Conservation (phyloP, 2,888 invertebrate species). For the Drosophila mayaguana region DNA sequence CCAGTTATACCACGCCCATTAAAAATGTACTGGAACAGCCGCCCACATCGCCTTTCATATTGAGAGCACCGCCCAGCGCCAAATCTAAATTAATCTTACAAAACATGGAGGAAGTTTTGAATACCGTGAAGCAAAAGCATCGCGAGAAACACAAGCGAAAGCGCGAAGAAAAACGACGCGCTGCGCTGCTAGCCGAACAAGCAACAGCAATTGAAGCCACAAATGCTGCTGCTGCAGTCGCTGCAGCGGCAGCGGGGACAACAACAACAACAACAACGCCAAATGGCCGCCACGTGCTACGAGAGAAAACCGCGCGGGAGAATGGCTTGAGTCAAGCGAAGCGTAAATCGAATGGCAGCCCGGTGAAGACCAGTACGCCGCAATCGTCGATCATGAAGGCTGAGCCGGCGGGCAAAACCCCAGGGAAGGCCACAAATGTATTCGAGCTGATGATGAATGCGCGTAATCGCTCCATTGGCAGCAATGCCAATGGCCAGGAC, state of each 20-base stretch:
- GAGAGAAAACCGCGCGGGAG: constrained; percentile 71
- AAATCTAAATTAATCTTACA: constrained; percentile 83
- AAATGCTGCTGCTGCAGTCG: not conserved
- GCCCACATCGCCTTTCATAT: constrained; percentile 74
- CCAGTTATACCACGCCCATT: constrained; percentile 45
- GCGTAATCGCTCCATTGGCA: constrained; percentile 88
- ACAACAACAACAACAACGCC: constrained; percentile 29
- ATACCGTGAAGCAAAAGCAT: constrained; percentile 84
- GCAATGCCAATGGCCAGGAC: constrained; percentile 88
- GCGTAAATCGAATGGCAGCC: constrained; percentile 56
- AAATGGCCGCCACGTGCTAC: constrained; percentile 58
- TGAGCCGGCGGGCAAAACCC: constrained; percentile 3
- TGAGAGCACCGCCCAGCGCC: constrained; percentile 79
- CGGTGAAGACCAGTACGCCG: constrained; percentile 57
- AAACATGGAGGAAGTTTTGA: constrained; percentile 85
- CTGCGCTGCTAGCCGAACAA: constrained; percentile 66
- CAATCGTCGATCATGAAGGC: constrained; percentile 45
- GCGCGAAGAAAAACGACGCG: constrained; percentile 81
- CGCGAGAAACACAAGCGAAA: constrained; percentile 83
- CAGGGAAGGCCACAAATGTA: constrained; percentile 85
- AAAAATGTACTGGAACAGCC: constrained; percentile 53
- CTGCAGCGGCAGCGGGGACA: not conserved
- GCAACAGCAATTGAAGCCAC: constrained; percentile 22
- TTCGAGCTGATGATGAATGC: constrained; percentile 90
- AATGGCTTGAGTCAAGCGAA: constrained; percentile 53